Conservation (phyloP, 2,797 vertebrate species). For the Smutsia temminckii region DNA sequence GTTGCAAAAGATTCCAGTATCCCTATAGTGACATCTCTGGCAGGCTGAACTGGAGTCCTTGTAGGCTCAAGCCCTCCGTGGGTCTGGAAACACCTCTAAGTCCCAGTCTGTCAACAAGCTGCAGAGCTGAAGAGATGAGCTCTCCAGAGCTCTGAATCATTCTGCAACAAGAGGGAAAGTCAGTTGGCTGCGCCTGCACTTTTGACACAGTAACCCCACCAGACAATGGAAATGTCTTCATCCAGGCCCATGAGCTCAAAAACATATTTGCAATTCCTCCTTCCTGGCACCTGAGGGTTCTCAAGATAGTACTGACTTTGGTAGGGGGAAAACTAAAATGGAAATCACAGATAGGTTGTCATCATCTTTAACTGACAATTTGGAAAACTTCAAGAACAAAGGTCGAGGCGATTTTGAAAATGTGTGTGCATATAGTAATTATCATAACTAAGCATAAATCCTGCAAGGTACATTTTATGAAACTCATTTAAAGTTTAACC, state of each 20-base stretch:
- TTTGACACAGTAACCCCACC: neutral
- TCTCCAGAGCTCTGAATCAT: neutral
- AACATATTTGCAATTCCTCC: neutral
- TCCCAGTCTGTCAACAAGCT: neutral
- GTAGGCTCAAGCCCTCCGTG: neutral
- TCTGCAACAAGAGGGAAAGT: neutral
- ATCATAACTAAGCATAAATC: neutral
- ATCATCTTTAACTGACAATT: neutral
- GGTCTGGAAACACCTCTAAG: neutral
- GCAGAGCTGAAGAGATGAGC: neutral
- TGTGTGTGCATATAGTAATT: neutral
- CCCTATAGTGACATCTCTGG: neutral
- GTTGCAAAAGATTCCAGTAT: neutral
- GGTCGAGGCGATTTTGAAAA: constrained; percentile 29
- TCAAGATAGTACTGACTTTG: neutral
- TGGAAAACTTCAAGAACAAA: neutral
- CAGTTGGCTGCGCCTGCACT: neutral
- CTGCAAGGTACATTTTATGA: neutral
- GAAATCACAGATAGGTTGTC: neutral
- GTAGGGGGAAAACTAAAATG: neutral
- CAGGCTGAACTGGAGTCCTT: neutral
- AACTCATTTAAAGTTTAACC: constrained; percentile 48
- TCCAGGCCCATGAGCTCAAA: neutral
- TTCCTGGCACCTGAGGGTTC: neutral
- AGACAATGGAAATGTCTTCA: neutral